Evolutionary conservation across 2,888 invertebrate genomes (phyloP).

Genomic region (Caenorhabditis japonica): DNA sequence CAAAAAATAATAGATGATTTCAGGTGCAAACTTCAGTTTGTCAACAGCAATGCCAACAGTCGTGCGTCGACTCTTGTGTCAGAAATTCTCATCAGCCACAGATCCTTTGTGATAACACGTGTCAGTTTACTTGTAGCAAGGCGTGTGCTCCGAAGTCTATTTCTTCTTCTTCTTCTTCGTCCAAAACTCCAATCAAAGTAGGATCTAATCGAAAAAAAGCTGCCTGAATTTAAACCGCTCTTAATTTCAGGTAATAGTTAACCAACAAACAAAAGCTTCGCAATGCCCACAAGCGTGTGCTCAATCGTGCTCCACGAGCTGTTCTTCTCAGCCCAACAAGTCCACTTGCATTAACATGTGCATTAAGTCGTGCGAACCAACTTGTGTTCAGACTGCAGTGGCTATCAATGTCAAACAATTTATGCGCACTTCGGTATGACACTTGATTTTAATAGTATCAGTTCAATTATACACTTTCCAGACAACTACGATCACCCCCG

Average conservation of each 20-base stretch:
- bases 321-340: constrained; percentile 40
- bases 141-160: constrained; percentile 43
- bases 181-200: constrained; percentile 38
- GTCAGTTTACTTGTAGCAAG: constrained; percentile 55
- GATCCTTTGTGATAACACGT: constrained; percentile 49
- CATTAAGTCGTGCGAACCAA: constrained; percentile 50
- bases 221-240: not conserved
- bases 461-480: not conserved
- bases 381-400: constrained; percentile 51
- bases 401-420: constrained; percentile 49
- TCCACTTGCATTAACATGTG: constrained; percentile 33
- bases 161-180: constrained; percentile 4
- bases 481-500: constrained; percentile 35
- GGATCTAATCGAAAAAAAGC: not conserved
- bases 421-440: constrained; percentile 32
- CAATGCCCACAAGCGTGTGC: constrained; percentile 54
- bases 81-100: constrained; percentile 45
- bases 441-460: too few species aligned
- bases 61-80: constrained; percentile 55
- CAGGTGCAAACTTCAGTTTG: constrained; percentile 56
- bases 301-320: constrained; percentile 51
- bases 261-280: constrained; percentile 55
- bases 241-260: constrained; percentile 49
- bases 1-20: not conserved
- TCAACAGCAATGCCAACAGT: constrained; percentile 56